Evolutionary conservation across 2,797 vertebrate species (phyloP).

Genomic region (Sebastes iracundus): DNA sequence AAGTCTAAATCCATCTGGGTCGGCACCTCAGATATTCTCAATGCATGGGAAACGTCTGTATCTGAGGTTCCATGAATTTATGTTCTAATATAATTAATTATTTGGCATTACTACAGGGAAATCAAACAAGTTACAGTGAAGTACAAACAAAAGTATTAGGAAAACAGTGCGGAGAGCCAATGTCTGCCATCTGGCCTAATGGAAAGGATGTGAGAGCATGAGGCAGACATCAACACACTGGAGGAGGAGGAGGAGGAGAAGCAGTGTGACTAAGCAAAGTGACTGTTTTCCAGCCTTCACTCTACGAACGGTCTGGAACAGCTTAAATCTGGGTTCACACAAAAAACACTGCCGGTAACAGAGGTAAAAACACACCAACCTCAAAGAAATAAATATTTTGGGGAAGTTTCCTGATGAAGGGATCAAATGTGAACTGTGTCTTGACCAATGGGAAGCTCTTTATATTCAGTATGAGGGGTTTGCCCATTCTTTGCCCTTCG

Average conservation of each 20-base stretch:
- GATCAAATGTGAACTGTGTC: conserved; percentile 19
- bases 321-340: conserved; percentile 21
- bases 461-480: neutral
- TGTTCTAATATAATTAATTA: neutral
- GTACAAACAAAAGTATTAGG: conserved; percentile 21
- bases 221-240: conserved; percentile 50
- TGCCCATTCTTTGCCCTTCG: neutral
- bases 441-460: conserved; percentile 22
- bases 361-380: conserved; percentile 35
- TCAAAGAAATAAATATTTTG: conserved; percentile 52
- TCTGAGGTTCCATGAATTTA: neutral
- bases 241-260: conserved; percentile 12
- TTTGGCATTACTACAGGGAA: neutral
- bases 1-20: neutral
- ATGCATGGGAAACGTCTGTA: neutral
- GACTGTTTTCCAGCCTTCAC: conserved; percentile 50
- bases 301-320: conserved; percentile 45
- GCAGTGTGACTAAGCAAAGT: conserved; percentile 46
- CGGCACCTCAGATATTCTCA: neutral
- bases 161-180: conserved; percentile 37
- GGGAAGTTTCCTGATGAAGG: conserved; percentile 13
- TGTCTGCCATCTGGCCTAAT: conserved; percentile 50
- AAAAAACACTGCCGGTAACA: conserved; percentile 29
- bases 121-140: conserved; percentile 11
- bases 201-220: conserved; percentile 60